Evolutionary conservation across 2,113 vertebrate genomes (phyloP), one percentile per base, ranked within the genome.

Genomic region (Takifugu bimaculatus): DNA sequence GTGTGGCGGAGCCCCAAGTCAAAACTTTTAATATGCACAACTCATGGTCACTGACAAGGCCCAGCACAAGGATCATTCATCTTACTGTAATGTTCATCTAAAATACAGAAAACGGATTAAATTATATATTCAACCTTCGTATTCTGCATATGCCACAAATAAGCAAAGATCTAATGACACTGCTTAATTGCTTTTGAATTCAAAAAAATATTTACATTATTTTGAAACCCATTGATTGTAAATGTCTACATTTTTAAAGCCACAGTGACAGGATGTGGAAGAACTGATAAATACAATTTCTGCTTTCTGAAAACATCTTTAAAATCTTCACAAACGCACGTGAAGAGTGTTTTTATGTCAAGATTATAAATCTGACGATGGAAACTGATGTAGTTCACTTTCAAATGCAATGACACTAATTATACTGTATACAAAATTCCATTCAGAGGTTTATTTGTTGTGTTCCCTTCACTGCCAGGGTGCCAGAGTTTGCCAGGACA

Each of bases 1-100:
- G 85, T 88, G 88, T 85, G 75, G 72, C 75, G 68, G 50, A 79
- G 79, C 73, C 74, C 74, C 74, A 13, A 76, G 78, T 54, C 72
- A 83, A 84, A 88, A 81, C 72, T 88, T 90, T 92, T 91, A 91
- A 88, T 90, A 90, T 90, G 88, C 87, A 84, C 79, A 83, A 62
- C 75, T 82, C 52, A 68, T 84, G 80, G 85, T 87, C 80, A 64
- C 54, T 63, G 77, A 58, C 76, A 72, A 59, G 60, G 62, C 67
- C 70, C 50, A 2, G 72, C 65, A 60, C 72, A 75, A 75, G 80
- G 86, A 84, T 86, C 35, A 39, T 39, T 39, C 35, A 10, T 39
- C 15, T 15, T 47, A 15, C 47, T n/a, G 47, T 20, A 20, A 20
- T 49, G 47, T 49, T 49, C 28, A 55, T n/a, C 13, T 50, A 55